A percentile compares a stretch with the other conserved stretches of the same genome.
Conservation (phyloP, 2,113 vertebrate species). For the Carollia perspicillata region DNA sequence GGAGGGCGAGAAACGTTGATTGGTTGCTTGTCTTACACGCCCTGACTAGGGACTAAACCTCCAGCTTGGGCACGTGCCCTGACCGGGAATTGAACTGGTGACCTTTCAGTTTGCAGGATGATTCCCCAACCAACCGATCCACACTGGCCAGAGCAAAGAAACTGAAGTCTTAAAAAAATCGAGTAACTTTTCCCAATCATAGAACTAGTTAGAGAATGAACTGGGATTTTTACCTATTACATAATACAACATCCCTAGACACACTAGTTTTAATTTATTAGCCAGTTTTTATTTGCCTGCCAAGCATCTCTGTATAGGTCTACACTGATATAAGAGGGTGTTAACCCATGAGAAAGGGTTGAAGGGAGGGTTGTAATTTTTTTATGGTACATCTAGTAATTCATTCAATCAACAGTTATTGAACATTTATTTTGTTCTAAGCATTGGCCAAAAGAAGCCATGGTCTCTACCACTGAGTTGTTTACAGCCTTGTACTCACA, state of each 20-base stretch:
- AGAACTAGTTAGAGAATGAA: background rate
- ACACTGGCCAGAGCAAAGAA: background rate
- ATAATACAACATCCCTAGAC: background rate
- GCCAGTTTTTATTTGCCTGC: background rate
- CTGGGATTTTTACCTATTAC: background rate
- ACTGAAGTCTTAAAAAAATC: background rate
- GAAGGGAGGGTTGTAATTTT: background rate
- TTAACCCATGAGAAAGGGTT: background rate
- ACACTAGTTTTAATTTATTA: background rate
- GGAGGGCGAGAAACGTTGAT: no score
- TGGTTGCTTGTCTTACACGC: no score
- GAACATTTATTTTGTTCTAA: conserved; percentile 27
- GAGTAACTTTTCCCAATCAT: background rate
- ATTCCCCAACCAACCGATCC: no score
- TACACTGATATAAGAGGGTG: background rate
- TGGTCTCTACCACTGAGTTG: background rate
- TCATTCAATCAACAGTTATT: background rate
- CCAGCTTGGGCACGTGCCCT: no score
- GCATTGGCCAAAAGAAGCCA: background rate
- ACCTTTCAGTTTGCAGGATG: no score
- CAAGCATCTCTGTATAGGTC: background rate
- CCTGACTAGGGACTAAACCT: no score
- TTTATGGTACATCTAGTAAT: background rate
- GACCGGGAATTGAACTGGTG: no score
- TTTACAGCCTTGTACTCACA: background rate